These are phyloP conservation scores for Chironomus striatipennis DNA, from an alignment of 1,140 invertebrate species.

Conservation along the genomic window DNA sequence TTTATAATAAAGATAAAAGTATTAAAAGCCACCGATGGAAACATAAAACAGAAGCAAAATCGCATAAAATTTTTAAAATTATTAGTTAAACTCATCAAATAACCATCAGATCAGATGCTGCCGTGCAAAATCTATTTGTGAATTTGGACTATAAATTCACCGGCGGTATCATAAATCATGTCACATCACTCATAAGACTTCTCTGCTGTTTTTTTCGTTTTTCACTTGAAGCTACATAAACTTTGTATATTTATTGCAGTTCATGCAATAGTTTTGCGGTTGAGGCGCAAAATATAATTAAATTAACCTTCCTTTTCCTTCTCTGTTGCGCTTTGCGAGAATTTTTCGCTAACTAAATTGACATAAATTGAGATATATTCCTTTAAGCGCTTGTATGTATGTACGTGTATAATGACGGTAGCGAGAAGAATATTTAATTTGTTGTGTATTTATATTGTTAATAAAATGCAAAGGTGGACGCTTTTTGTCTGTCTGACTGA, in stretches of 20 bases:
- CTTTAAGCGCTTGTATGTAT: neutral
- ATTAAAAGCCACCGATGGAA: neutral
- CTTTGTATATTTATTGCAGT: slow-evolving; percentile 10
- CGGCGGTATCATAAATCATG: slow-evolving; percentile 19
- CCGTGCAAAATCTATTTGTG: slow-evolving; percentile 16
- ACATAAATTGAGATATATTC: slow-evolving; percentile 23
- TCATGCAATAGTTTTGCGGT: slow-evolving; percentile 12
- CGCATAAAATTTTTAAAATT: neutral
- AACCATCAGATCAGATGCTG: neutral
- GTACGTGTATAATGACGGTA: too few species aligned
- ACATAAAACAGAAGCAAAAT: slow-evolving; percentile 7
- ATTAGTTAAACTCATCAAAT: slow-evolving; percentile 9
- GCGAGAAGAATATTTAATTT: too few species aligned
- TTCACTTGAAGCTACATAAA: slow-evolving; percentile 10
- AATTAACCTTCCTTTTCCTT: slow-evolving; percentile 9
- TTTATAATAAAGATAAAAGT: too few species aligned
- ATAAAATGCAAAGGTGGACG: too few species aligned
- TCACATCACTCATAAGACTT: neutral
- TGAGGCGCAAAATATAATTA: slow-evolving; percentile 3
- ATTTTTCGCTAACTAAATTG: slow-evolving; percentile 16
- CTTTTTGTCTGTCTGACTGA: too few species aligned
- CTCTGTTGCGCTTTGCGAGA: neutral
- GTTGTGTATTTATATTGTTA: too few species aligned
- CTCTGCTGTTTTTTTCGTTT: neutral
- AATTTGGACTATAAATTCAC: slow-evolving; percentile 17